Conservation (phyloP, 2,113 vertebrate genomes). For the Corythornis cristatus region DNA sequence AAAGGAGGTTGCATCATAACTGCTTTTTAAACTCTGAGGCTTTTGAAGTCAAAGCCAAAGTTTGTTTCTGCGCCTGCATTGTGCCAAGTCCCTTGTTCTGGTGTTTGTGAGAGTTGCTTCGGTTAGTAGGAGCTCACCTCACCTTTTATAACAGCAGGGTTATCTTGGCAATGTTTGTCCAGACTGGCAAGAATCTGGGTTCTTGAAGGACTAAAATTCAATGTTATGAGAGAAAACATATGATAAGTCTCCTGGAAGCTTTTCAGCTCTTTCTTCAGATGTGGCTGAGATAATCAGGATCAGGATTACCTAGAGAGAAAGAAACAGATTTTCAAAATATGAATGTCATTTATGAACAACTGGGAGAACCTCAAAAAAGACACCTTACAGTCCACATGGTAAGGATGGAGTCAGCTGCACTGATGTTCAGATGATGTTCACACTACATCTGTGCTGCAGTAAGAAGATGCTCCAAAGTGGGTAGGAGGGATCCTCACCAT, state of each 20-base stretch:
- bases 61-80: slow-evolving; percentile 30
- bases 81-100: slow-evolving; percentile 41
- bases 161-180: background rate
- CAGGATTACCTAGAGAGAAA: background rate
- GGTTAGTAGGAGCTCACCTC: slow-evolving; percentile 22
- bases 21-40: slow-evolving; percentile 4
- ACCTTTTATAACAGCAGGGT: background rate
- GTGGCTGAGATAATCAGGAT: background rate
- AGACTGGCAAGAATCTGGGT: background rate
- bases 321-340: background rate
- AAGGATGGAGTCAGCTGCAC: background rate
- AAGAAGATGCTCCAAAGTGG: background rate
- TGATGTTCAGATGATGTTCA: background rate
- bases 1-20: slow-evolving; percentile 53
- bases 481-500: rapidly evolving
- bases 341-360: background rate
- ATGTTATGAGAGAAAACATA: background rate
- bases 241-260: background rate
- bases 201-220: background rate
- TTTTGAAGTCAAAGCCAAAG: slow-evolving; percentile 61
- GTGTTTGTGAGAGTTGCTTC: slow-evolving; percentile 17
- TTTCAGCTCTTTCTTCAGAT: background rate
- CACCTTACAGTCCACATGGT: background rate
- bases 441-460: rapidly evolving
- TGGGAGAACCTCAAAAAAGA: background rate